Evolutionary conservation across 2,113 vertebrate species (phyloP).

Genomic region (Podocnemis expansa): DNA sequence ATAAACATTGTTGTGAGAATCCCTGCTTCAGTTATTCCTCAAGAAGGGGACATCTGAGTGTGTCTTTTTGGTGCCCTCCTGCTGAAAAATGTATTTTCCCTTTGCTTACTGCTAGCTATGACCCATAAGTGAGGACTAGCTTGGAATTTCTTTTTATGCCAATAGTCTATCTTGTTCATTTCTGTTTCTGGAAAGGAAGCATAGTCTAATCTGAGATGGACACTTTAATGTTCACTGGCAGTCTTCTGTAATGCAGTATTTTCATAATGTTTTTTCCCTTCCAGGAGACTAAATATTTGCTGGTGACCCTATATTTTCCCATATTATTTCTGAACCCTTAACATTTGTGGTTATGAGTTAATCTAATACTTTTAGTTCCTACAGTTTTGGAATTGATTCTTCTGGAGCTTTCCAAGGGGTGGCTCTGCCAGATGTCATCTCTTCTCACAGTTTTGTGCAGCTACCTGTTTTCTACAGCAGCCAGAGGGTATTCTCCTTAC

Average conservation of each 20-base stretch:
- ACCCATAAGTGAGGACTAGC: neutral
- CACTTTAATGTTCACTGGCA: neutral
- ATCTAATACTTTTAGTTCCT: neutral
- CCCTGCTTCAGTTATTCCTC: neutral
- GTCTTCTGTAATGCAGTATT: neutral
- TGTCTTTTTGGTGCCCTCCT: neutral
- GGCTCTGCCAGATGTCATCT: neutral
- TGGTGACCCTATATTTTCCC: neutral
- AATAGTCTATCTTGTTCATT: neutral
- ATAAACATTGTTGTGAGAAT: no score
- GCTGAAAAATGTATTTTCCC: neutral
- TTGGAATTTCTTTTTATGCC: neutral
- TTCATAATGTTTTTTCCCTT: neutral
- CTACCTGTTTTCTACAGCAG: neutral
- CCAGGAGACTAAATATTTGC: neutral
- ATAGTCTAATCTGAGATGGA: neutral
- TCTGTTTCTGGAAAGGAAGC: constrained; percentile 9
- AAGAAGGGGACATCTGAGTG: neutral
- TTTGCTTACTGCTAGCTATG: neutral
- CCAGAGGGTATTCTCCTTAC: neutral
- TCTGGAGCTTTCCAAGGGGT: neutral
- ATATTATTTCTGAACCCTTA: constrained; percentile 12
- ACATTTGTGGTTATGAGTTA: constrained; percentile 22
- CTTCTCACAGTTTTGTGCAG: neutral
- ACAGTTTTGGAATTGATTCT: neutral